These are phyloP conservation scores for Leptinotarsa juncta DNA, from an alignment of 2,888 invertebrate genomes.

Conservation along the genomic window DNA sequence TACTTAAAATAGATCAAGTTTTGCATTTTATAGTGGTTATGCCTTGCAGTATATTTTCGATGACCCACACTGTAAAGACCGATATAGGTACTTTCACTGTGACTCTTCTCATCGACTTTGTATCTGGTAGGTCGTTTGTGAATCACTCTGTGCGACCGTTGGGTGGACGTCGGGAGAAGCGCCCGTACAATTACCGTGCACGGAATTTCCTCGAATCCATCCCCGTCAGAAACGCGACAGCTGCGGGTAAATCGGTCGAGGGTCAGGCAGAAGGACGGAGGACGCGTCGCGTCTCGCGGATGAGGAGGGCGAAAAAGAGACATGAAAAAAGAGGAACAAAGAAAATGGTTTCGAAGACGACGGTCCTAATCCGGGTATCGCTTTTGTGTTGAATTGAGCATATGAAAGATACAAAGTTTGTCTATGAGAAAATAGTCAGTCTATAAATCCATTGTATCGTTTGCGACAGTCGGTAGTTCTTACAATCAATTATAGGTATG, in stretches of 20 bases:
- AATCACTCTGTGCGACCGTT: background rate
- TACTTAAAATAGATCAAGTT: no score
- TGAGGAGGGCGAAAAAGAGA: constrained; percentile 41
- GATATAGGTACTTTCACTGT: no score
- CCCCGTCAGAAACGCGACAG: constrained; percentile 52
- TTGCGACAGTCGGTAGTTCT: no score
- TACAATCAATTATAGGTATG: no score
- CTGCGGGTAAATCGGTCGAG: constrained; percentile 51
- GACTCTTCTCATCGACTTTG: background rate
- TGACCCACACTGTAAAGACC: no score
- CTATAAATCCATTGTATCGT: no score
- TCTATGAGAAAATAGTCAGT: no score
- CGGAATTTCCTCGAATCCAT: constrained; percentile 46
- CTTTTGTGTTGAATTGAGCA: background rate
- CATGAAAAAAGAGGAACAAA: constrained; percentile 1
- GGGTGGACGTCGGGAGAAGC: constrained; percentile 21
- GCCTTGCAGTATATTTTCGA: no score
- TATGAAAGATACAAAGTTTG: no score
- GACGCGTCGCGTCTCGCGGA: constrained; percentile 39
- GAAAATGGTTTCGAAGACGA: background rate
- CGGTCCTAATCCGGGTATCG: background rate
- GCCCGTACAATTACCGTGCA: constrained; percentile 16
- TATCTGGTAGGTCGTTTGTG: background rate
- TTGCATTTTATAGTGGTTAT: no score
- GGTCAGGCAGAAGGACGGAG: constrained; percentile 36